Base-by-base conservation (phyloP, 2,797 vertebrate species). In the Alosa sapidissima region DNA sequence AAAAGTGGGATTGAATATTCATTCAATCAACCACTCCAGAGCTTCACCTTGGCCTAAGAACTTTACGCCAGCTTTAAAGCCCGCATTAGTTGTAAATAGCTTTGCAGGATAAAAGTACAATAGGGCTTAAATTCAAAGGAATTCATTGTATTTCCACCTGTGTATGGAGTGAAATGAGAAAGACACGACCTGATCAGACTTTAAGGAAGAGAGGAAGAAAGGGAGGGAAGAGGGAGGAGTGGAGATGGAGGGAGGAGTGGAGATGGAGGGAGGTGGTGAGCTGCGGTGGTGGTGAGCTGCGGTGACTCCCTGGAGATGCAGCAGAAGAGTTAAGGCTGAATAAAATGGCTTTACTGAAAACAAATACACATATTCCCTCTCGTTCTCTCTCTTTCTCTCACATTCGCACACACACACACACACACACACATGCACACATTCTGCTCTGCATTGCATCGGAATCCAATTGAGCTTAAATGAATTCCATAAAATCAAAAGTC, bases 381-480 rank as follows among this genome's bases (percentile, higher is more conserved):
- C 24, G 8, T 9, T 28, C 28, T 24, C 3, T 24, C 60, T 21
- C 58, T 28, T 28, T 28, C 41, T 41, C 41, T 41, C 41, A 41
- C 41, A 41, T 11, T 9, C 55, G 19, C 55, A 58, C 14, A 58
- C 21, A 60, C 55, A 14, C 55, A 21, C 55, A 58, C 55, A 21
- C 55, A 21, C 55, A 24, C 60, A 24, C 60, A 62, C n/a, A 62
- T 21, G n/a, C 60, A 24, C n/a, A 24, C n/a, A 55, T 28, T 33
- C 28, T 65, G 62, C 5, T 33, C n/a, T 33, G 62, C 24, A 65
- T 28, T 65, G 24, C 62, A 65, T 65, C 36, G 14, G 68, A 75
- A 75, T 75, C 36, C 68, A 75, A 75, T 75, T 75, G 33, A 6
- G 68, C 36, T 5, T 75, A 75, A 75, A 75, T 45, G 68, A 75